phyloP scores from a whole-genome alignment of 2,113 vertebrate genomes.

The Siniperca knerii region DNA sequence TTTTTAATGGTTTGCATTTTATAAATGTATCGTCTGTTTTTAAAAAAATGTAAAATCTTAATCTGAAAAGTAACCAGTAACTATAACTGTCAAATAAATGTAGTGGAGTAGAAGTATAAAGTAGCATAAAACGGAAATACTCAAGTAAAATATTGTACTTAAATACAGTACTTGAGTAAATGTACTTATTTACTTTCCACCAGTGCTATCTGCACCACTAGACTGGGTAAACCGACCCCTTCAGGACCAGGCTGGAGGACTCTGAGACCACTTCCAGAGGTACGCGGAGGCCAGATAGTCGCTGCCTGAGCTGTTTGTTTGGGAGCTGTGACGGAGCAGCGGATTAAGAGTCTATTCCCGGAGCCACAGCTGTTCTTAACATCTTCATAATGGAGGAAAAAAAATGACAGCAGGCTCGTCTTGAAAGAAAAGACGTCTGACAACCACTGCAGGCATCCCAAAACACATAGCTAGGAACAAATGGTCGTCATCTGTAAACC shows the following conservation, averaged over 20 bases:
- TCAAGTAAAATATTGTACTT: too few species aligned
- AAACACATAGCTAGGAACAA: conserved; percentile 53
- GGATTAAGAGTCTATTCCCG: conserved; percentile 77
- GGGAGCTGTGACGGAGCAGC: conserved; percentile 21
- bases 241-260: neutral
- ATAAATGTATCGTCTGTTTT: too few species aligned
- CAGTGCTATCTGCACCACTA: too few species aligned
- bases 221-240: neutral
- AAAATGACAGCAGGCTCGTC: conserved; percentile 53
- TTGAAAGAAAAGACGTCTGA: conserved; percentile 68
- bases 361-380: conserved; percentile 68
- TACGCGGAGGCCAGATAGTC: neutral
- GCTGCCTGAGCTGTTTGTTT: conserved; percentile 52
- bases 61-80: too few species aligned
- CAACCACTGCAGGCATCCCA: conserved; percentile 41
- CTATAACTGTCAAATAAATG: too few species aligned
- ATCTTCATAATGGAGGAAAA: conserved; percentile 50
- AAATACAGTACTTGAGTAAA: too few species aligned
- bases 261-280: neutral
- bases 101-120: neutral
- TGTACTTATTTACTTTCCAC: too few species aligned
- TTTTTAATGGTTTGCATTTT: too few species aligned
- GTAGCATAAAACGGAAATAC: neutral
- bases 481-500: conserved; percentile 34
- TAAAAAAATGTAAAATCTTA: too few species aligned